phyloP scores from a whole-genome alignment of 1,140 invertebrate species.

The Druon quercuslanigerum region DNA sequence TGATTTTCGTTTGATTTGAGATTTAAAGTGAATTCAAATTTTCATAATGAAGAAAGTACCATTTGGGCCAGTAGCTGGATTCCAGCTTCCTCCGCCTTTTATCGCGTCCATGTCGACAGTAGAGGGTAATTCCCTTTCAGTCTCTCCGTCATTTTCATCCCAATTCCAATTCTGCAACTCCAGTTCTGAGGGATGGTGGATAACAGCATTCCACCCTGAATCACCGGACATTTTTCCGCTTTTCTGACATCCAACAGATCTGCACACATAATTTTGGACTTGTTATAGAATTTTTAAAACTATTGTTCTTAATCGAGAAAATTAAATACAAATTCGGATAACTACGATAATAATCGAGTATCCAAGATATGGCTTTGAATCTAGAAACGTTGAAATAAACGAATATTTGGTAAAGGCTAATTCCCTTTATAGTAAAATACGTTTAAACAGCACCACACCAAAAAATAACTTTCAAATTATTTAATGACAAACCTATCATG shows the following conservation, averaged over 20 bases:
- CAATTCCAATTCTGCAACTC: slow-evolving; percentile 74
- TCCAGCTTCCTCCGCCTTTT: slow-evolving; percentile 74
- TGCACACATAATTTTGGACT: background rate
- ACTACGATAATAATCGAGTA: no score
- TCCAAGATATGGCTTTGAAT: no score
- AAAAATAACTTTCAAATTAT: no score
- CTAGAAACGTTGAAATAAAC: no score
- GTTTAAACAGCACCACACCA: no score
- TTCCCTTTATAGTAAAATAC: no score
- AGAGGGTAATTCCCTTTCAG: slow-evolving; percentile 78
- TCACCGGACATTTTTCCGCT: slow-evolving; percentile 74
- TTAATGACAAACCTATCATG: no score
- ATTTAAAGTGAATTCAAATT: slow-evolving; percentile 5
- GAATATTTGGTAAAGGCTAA: no score
- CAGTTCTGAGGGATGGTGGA: slow-evolving; percentile 78
- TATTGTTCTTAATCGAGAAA: no score
- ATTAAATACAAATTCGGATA: no score
- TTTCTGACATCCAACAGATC: slow-evolving; percentile 63
- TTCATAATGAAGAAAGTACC: slow-evolving; percentile 51
- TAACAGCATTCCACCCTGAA: slow-evolving; percentile 79
- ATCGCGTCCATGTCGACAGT: slow-evolving; percentile 82
- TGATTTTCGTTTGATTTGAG: background rate
- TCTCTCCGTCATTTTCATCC: slow-evolving; percentile 78
- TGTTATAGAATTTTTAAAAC: no score
- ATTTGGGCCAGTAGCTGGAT: slow-evolving; percentile 68